Evolutionary conservation across 2,797 vertebrate genomes (phyloP).

Genomic region (Spinus olivaceus): DNA sequence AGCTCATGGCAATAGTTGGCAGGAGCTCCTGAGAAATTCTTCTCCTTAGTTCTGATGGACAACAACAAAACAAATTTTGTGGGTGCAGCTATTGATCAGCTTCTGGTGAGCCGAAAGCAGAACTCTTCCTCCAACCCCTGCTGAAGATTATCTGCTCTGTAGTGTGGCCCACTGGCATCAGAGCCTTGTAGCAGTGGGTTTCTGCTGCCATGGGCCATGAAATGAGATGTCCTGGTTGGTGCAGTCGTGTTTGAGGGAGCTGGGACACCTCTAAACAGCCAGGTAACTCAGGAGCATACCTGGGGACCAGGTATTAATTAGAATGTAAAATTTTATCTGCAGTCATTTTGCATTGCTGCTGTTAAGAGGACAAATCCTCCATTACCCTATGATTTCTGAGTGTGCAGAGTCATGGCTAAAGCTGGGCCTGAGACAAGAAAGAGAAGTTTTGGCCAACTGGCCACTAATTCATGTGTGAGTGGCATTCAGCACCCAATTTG

Average conservation of each 20-base stretch:
- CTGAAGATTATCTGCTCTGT: neutral
- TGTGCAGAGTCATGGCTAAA: neutral
- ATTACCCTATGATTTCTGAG: neutral
- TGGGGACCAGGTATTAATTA: neutral
- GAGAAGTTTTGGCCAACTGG: neutral
- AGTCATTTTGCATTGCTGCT: neutral
- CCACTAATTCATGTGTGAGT: neutral
- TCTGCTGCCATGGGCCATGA: rapidly evolving
- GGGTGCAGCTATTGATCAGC: neutral
- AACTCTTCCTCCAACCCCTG: neutral
- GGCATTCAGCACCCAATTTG: neutral
- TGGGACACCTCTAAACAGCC: neutral
- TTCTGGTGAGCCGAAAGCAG: neutral
- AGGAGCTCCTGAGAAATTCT: neutral
- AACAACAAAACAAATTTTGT: neutral
- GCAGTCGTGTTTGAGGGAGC: neutral
- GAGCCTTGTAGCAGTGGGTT: neutral
- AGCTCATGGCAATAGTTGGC: neutral
- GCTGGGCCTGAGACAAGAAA: neutral
- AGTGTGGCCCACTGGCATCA: neutral
- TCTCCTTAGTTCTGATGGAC: neutral
- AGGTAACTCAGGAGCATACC: neutral
- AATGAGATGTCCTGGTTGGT: neutral
- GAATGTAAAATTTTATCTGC: neutral
- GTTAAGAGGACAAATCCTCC: neutral